Evolutionary conservation across 2,797 vertebrate species (phyloP), one percentile per base, ranked within the genome.

Genomic region (Dipus sagitta): DNA sequence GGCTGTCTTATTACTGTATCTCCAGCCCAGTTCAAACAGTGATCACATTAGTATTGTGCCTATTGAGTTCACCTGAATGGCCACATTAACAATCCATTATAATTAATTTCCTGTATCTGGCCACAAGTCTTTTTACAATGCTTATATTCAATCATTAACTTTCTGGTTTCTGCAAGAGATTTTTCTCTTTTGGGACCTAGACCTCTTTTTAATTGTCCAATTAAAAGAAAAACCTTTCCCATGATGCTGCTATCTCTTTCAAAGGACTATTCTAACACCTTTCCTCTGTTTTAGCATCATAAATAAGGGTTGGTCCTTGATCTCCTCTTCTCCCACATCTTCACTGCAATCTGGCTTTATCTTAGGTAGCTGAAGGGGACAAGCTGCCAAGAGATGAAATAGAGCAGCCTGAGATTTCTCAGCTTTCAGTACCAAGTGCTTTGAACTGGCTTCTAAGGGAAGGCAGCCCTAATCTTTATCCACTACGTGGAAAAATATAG

Each of bases 81-180:
- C 72, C 74, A 82, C 20, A 47, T 38, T 64, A 74, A 67, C 28
- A 76, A 42, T 68, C 58, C 23, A 20, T 17, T 62, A 30, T 65
- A 86, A 74, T 58, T 70, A 30, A 52, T 47, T 60, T 78, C 65
- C 52, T 92, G 64, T 54, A 81, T 67, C 78, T 24, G 7, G 34
- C 28, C 85, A 86, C 34, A 64, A 74, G 68, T 13, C 67, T 75
- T 28, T 28, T 77, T 20, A 24, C 4, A 18, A 18, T 87, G 64
- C 79, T 54, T 78, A 86, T 42, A 47, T 71, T 24, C 30, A 88
- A 72, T 20, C 78, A 84, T 65, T 32, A 78, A 93, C 71, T 62
- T 86, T 71, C 86, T 86, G 6, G 85, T 28, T 93, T 78, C 91
- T 90, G 90, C 2, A 58, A 88, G 32, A 70, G 65, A 84, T 54